These are phyloP conservation scores for Nemotelus pantherinus DNA, from an alignment of 2,888 invertebrate genomes.

Conservation along the genomic window DNA sequence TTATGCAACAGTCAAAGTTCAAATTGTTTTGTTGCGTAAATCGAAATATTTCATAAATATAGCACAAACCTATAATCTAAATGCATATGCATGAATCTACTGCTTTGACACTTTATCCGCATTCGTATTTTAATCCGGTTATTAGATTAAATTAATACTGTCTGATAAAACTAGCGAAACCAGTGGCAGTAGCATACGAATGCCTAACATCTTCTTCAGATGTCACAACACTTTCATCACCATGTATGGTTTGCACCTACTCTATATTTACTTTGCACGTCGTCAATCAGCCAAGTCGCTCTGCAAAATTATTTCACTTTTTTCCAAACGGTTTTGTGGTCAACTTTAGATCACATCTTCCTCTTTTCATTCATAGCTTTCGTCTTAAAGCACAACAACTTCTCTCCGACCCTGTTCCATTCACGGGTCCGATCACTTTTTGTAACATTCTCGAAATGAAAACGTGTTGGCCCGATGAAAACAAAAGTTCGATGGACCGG, in stretches of 20 bases:
- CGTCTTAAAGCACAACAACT: too few relatives aligned
- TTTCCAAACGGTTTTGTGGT: not conserved
- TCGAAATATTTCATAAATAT: too few relatives aligned
- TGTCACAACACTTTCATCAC: not conserved
- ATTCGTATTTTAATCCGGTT: too few relatives aligned
- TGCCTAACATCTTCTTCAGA: not conserved
- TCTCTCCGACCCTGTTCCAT: too few relatives aligned
- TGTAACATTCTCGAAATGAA: not conserved
- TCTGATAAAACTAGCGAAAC: too few relatives aligned
- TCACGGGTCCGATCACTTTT: not conserved
- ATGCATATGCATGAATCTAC: too few relatives aligned
- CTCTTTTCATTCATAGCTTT: not conserved
- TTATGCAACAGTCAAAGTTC: too few relatives aligned
- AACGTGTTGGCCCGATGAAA: not conserved
- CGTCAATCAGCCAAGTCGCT: not conserved
- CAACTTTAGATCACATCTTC: not conserved
- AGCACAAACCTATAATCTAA: too few relatives aligned
- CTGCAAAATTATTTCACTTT: slow-evolving; percentile 1
- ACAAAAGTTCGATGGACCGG: not conserved
- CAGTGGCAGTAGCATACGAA: too few relatives aligned
- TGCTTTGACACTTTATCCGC: too few relatives aligned
- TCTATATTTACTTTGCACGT: not conserved
- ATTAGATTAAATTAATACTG: too few relatives aligned
- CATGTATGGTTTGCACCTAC: not conserved
- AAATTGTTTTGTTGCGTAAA: too few relatives aligned